Base-by-base conservation (phyloP, 2,888 invertebrate species). In the Drosophila flavopinicola region DNA sequence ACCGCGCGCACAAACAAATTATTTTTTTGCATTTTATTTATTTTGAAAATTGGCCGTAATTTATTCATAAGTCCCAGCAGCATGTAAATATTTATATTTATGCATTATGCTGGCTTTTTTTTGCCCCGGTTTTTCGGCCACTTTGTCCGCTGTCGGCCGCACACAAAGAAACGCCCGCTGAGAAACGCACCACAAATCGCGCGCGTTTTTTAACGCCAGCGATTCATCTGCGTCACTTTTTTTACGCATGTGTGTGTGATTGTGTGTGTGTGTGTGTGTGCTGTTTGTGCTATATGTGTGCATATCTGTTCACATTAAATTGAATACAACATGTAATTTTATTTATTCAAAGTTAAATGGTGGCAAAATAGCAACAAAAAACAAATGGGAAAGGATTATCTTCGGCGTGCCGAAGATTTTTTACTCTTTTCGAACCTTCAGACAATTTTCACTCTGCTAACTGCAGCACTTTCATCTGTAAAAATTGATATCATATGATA, bases 41-140 rank as follows among this genome's bases (percentile, higher is more conserved):
- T 80, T 85, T 80, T 85, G 83, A 83, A 80, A 80, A 85, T 80
- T 80, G 85, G 65, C 67, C 79, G 59, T 85, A 85, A 80, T 80
- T 80, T 80, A 80, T 80, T 80, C 85, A 80, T 75, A 83, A 78
- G 66, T 85, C 76, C 69, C 76, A 45, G 56, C 75, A 64, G 68
- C 65, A 69, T 85, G 83, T 78, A 83, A 80, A 80, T 80, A 83
- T 83, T 80, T 80, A 85, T 80, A 83, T 85, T 83, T 67, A 75
- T 85, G 83, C 72, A 80, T 82, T 75, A 78, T 69, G 83, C 53
- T 54, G 66, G 3, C 32, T 35, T 30, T 25, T 35, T 24, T 25
- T 27, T 39, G 17, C 10, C n/a, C 9, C 20, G 6, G 1, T 35
- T 64, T 48, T 44, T 68, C 9, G 48, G 30, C 20, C 30, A 23